A percentile compares a stretch with the other conserved stretches of the same genome.
phyloP scores from a whole-genome alignment of 1,140 invertebrate species.

The Acarapis woodi region DNA sequence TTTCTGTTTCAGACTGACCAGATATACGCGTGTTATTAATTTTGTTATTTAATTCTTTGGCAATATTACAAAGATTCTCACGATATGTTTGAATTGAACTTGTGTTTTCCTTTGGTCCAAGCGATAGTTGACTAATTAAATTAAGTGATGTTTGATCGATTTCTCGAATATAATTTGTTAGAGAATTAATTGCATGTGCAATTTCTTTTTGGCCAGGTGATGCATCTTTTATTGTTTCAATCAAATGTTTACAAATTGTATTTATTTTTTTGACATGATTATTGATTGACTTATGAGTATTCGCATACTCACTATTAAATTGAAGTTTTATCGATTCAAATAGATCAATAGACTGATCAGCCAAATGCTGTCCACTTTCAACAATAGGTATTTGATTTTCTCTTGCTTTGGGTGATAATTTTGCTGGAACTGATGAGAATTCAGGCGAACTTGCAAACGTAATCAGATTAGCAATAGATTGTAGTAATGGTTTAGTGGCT shows the following conservation, averaged over 20 bases:
- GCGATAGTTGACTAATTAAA: constrained; percentile 42
- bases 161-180: constrained; percentile 40
- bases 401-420: constrained; percentile 42
- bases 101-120: constrained; percentile 37
- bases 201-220: constrained; percentile 85
- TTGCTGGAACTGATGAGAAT: constrained; percentile 64
- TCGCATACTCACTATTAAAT: too few relatives aligned
- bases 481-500: constrained; percentile 52
- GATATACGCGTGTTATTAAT: constrained; percentile 48
- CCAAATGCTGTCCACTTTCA: constrained; percentile 41
- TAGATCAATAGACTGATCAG: constrained; percentile 60
- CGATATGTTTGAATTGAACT: constrained; percentile 24
- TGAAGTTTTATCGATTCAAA: constrained; percentile 58
- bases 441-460: constrained; percentile 74
- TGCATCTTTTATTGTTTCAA: constrained; percentile 63
- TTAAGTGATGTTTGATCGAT: constrained; percentile 60
- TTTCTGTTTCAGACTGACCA: constrained; percentile 67
- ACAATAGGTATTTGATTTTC: constrained; percentile 58
- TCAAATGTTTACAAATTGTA: too few relatives aligned
- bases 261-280: too few relatives aligned
- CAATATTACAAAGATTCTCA: constrained; percentile 19
- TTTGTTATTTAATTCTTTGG: constrained; percentile 40
- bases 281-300: too few relatives aligned
- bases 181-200: constrained; percentile 43
- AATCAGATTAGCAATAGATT: constrained; percentile 71